Conservation (phyloP, 2,113 vertebrate species). For the Oncorhynchus kisutch region DNA sequence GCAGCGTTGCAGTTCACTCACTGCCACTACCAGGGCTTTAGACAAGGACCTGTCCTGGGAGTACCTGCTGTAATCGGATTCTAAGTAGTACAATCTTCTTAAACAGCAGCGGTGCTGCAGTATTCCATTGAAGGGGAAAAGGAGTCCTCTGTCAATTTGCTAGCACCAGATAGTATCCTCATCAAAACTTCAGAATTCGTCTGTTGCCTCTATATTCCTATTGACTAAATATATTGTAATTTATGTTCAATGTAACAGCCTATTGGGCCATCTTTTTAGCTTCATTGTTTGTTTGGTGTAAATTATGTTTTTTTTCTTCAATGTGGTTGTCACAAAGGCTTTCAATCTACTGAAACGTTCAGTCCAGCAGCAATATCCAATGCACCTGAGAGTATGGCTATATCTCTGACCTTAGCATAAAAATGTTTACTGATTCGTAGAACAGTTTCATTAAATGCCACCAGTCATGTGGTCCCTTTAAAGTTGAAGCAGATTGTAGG, state of each 20-base stretch:
- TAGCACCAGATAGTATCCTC: constrained; percentile 21
- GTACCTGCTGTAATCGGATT: constrained; percentile 46
- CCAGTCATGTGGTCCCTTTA: constrained; percentile 44
- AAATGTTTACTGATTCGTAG: neutral
- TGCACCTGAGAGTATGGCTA: neutral
- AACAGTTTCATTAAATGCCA: neutral
- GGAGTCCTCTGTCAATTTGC: neutral
- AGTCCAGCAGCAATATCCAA: neutral
- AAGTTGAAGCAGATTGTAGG: constrained; percentile 30
- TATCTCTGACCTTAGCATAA: neutral
- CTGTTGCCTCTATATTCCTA: constrained; percentile 32
- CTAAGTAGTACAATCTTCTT: constrained; percentile 28
- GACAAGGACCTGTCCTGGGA: constrained; percentile 7
- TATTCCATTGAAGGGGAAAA: constrained; percentile 27
- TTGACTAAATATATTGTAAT: constrained; percentile 43
- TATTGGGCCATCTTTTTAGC: neutral
- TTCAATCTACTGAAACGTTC: neutral
- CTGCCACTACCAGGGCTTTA: neutral
- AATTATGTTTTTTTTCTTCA: neutral
- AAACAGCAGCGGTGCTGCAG: constrained; percentile 5
- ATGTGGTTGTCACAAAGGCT: neutral
- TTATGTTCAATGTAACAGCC: constrained; percentile 20
- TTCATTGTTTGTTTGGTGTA: neutral
- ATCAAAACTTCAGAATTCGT: constrained; percentile 41
- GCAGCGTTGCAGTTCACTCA: neutral